These are phyloP conservation scores for Heptranchias perlo DNA, from an alignment of 2,113 vertebrate genomes.

Conservation along the genomic window DNA sequence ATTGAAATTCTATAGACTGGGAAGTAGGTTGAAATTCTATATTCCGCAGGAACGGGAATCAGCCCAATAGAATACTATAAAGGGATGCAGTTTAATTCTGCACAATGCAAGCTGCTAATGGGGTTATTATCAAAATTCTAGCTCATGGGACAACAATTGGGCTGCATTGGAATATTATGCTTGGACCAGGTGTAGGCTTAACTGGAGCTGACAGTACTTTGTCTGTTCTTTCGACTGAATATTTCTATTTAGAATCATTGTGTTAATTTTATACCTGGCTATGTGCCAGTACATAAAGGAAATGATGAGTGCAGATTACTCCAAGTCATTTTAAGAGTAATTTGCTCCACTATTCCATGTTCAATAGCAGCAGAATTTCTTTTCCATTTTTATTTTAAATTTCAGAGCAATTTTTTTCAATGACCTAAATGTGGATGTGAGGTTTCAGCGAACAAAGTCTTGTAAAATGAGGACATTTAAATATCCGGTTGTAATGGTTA, in stretches of 20 bases:
- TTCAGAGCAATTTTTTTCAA: background rate
- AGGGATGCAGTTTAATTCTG: background rate
- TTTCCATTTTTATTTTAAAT: background rate
- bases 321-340: background rate
- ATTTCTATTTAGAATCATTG: background rate
- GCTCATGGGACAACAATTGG: background rate
- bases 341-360: background rate
- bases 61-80: background rate
- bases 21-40: background rate
- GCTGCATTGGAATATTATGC: background rate
- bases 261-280: background rate
- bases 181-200: background rate
- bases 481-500: background rate
- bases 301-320: background rate
- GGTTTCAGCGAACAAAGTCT: background rate
- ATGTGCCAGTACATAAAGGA: background rate
- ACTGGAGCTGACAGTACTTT: background rate
- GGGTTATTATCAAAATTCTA: background rate
- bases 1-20: background rate
- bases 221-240: background rate
- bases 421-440: background rate
- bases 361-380: background rate
- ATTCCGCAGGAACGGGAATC: background rate
- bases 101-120: background rate
- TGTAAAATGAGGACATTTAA: background rate